Conservation (phyloP, 1,140 invertebrate genomes). For the Drosophila subpulchrella region DNA sequence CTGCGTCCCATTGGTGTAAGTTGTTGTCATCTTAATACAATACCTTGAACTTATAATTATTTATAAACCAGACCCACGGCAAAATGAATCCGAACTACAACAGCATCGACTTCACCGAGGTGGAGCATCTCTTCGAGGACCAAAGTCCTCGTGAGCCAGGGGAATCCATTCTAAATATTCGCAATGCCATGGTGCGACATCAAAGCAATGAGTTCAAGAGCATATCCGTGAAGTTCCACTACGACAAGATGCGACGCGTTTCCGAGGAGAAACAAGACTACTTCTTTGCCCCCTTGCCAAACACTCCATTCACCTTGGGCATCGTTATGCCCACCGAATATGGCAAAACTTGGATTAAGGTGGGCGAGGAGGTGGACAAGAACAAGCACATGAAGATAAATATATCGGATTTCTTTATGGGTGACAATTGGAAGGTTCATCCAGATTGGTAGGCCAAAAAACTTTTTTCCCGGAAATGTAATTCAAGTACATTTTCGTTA, state of each 20-base stretch:
- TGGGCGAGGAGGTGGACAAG: conserved; percentile 89
- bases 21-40: conserved; percentile 15
- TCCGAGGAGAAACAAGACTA: conserved; percentile 92
- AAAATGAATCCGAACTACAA: conserved; percentile 96
- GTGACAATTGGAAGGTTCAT: conserved; percentile 93
- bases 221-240: conserved; percentile 91
- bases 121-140: conserved; percentile 93
- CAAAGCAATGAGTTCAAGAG: conserved; percentile 87
- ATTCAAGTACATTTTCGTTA: not conserved
- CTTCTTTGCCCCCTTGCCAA: conserved; percentile 91
- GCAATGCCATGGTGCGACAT: conserved; percentile 91
- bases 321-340: conserved; percentile 92
- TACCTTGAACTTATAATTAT: not conserved
- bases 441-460: conserved; percentile 89
- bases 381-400: conserved; percentile 88
- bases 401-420: conserved; percentile 88
- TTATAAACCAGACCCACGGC: conserved; percentile 84
- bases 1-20: conserved; percentile 89
- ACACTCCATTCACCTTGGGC: conserved; percentile 92
- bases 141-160: conserved; percentile 84
- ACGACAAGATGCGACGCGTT: conserved; percentile 93
- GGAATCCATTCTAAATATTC: conserved; percentile 86
- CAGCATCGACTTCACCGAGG: conserved; percentile 97
- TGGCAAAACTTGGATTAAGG: conserved; percentile 91
- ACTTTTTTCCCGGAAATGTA: too few relatives aligned